Evolutionary conservation across 2,888 invertebrate genomes (phyloP).

Genomic region (Esperia sulphurella): DNA sequence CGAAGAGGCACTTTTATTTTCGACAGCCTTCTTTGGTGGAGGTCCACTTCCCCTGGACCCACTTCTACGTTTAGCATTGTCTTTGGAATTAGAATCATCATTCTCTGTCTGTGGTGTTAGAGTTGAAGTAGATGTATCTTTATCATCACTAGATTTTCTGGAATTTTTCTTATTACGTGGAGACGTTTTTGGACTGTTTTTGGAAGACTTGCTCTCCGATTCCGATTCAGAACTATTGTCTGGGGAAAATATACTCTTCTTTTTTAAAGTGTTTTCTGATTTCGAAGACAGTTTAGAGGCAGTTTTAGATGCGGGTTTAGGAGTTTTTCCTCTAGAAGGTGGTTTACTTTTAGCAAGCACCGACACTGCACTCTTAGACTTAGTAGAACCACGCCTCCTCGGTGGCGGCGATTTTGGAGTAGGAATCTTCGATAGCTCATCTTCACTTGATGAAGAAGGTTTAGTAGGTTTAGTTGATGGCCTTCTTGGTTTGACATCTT

Average conservation of each 20-base stretch:
- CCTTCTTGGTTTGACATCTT: conserved; percentile 49
- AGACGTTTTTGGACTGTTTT: conserved; percentile 46
- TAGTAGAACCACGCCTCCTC: conserved; percentile 75
- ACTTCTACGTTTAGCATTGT: conserved; percentile 55
- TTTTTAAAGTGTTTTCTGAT: conserved; percentile 66
- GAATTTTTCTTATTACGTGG: conserved; percentile 49
- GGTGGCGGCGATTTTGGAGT: conserved; percentile 53
- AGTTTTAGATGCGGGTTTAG: conserved; percentile 60
- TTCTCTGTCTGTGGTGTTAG: conserved; percentile 36
- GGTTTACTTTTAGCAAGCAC: conserved; percentile 79
- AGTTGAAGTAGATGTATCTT: conserved; percentile 38
- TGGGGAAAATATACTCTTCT: conserved; percentile 90
- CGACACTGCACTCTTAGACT: conserved; percentile 82
- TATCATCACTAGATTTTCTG: conserved; percentile 63
- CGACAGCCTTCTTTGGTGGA: conserved; percentile 60
- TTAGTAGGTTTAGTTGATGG: conserved; percentile 60
- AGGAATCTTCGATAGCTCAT: conserved; percentile 69
- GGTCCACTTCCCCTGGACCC: conserved; percentile 57
- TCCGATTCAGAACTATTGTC: conserved; percentile 81
- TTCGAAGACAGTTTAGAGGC: conserved; percentile 46
- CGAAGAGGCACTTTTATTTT: conserved; percentile 64
- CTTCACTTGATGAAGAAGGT: conserved; percentile 80
- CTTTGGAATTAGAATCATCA: conserved; percentile 55
- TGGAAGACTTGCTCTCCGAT: conserved; percentile 59
- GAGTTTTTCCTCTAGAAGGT: conserved; percentile 61